Evolutionary conservation across 2,888 invertebrate species (phyloP).

Genomic region (Chrysolina haemoptera): DNA sequence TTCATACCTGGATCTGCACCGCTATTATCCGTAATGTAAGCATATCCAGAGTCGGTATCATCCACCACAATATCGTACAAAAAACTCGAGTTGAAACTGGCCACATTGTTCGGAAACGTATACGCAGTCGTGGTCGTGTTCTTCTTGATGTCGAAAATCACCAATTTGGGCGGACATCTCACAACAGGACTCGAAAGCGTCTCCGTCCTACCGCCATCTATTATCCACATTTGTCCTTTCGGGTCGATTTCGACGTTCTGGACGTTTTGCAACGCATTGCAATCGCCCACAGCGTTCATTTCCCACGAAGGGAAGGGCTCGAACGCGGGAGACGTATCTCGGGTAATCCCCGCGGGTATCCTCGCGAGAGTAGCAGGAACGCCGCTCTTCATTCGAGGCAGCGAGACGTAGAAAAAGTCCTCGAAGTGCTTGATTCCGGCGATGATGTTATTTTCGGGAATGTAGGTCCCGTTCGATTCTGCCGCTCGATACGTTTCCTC

Average conservation of each 20-base stretch:
- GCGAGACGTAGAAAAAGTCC: conserved; percentile 77
- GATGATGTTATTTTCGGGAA: conserved; percentile 79
- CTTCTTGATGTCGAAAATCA: conserved; percentile 78
- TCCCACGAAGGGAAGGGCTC: conserved; percentile 82
- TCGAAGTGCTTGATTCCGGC: conserved; percentile 80
- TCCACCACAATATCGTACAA: conserved; percentile 84
- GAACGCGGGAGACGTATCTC: conserved; percentile 73
- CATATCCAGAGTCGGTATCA: conserved; percentile 77
- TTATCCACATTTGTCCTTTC: conserved; percentile 78
- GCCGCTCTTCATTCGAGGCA: conserved; percentile 80
- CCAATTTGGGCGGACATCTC: conserved; percentile 79
- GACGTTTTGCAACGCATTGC: conserved; percentile 80
- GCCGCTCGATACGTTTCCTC: conserved; percentile 73
- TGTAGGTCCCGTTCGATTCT: conserved; percentile 74
- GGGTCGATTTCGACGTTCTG: conserved; percentile 82
- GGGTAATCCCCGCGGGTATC: conserved; percentile 71
- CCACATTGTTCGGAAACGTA: conserved; percentile 76
- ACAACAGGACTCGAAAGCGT: conserved; percentile 73
- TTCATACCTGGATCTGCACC: conserved; percentile 77
- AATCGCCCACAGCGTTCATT: conserved; percentile 78
- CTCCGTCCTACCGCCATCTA: conserved; percentile 79
- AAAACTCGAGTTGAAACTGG: conserved; percentile 74
- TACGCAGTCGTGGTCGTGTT: conserved; percentile 73
- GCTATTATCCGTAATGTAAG: conserved; percentile 82
- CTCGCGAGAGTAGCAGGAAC: conserved; percentile 81